Base-by-base conservation (phyloP, 2,113 vertebrate genomes). In the Caranx ignobilis region DNA sequence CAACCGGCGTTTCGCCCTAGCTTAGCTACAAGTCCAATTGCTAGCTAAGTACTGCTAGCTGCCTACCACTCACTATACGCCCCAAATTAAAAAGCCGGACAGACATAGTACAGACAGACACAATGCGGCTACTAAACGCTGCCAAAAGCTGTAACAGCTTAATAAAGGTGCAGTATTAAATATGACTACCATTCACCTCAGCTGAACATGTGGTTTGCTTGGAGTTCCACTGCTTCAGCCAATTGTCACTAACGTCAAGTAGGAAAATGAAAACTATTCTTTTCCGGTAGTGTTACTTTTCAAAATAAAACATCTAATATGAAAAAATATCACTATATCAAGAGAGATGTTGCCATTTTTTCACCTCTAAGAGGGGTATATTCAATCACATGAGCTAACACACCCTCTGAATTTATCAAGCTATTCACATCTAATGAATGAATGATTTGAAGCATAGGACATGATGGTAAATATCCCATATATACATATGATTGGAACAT, bases 201-300 rank as follows among this genome's bases (percentile, higher is more conserved):
- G 1, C 55, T 54, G 43, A 43, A 41, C 85, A 86, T 85, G 82
- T 66, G 85, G 39, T 82, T 70, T 32, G 56, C 68, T 57, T 15
- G 21, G 4, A 19, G 66, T n/a, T 12, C 10, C 1, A 34, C 52
- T 34, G 75, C 4, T 72, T 72, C 70, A 69, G 76, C 39, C 60
- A 8, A 6, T 21, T 8, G 9, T 4, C 16, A 3, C n/a, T 3
- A 3, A 2, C 2, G 13, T 70, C 66, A 82, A 73, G 35, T 1
- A 8, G 0, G 0, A 13, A 0, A 0, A 41, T 0, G 3, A 11
- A 39, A 15, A 4, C 0, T 2, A 15, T 5, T 11, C 0, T n/a
- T 21, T 71, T 80, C 89, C 80, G 41, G 65, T 54, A 47, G 3
- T 0, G 11, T 41, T 0, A 2, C 0, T 69, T 86, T 79, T 82